A percentile compares a stretch with the other conserved stretches of the same genome.
Evolutionary conservation across 1,140 invertebrate species (phyloP).

Genomic region (Colletes latitarsis): DNA sequence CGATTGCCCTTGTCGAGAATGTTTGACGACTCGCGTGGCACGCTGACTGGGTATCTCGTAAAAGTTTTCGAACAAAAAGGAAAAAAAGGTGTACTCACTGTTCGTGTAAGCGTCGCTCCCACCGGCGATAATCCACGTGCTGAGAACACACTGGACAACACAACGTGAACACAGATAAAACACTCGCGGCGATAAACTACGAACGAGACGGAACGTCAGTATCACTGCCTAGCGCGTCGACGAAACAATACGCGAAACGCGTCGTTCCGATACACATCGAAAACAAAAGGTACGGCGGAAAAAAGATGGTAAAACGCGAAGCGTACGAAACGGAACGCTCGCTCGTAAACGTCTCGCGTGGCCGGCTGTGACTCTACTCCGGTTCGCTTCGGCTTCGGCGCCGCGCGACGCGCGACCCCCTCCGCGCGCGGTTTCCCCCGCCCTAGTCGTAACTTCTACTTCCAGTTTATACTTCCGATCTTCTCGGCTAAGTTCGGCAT

Average conservation of each 20-base stretch:
- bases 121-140: slow-evolving; percentile 57
- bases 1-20: neutral
- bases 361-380: slow-evolving; percentile 52
- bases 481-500: slow-evolving; percentile 20
- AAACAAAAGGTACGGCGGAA: slow-evolving; percentile 12
- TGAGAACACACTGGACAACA: slow-evolving; percentile 29
- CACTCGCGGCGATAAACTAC: slow-evolving; percentile 39
- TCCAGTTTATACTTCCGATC: slow-evolving; percentile 36
- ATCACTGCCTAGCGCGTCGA: slow-evolving; percentile 11
- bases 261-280: neutral
- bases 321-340: slow-evolving; percentile 18
- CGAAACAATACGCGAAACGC: neutral
- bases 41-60: neutral
- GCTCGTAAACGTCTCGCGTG: slow-evolving; percentile 28
- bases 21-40: neutral
- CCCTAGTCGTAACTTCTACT: neutral
- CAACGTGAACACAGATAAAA: slow-evolving; percentile 34
- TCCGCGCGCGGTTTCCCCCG: neutral
- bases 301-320: slow-evolving; percentile 38
- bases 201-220: slow-evolving; percentile 5
- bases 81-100: slow-evolving; percentile 29
- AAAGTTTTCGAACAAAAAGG: neutral
- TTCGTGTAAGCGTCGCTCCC: neutral
- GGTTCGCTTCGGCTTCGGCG: slow-evolving; percentile 41
- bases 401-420: slow-evolving; percentile 10